Conservation (phyloP, 2,888 invertebrate genomes). For the Hoplodrina ambigua region DNA sequence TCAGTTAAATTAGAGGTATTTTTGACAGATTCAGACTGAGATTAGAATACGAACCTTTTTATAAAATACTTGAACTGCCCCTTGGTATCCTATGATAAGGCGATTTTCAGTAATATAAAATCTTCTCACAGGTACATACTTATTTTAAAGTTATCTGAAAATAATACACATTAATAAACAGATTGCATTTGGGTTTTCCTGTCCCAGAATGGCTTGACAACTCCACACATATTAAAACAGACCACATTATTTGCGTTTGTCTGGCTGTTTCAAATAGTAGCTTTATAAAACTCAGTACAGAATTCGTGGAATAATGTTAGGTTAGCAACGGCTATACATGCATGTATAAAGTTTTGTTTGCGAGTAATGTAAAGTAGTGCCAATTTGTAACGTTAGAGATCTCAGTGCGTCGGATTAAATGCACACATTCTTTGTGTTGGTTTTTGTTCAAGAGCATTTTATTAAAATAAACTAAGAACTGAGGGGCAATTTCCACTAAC, state of each 20-base stretch:
- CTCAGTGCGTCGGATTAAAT: constrained; percentile 11
- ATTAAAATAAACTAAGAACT: neutral
- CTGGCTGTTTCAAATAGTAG: neutral
- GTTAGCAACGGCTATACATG: constrained; percentile 25
- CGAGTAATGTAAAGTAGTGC: constrained; percentile 24
- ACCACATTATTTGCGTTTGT: neutral
- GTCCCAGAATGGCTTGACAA: neutral
- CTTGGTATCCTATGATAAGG: too few relatives aligned
- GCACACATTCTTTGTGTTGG: constrained; percentile 17
- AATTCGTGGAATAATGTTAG: constrained; percentile 11
- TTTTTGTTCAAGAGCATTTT: constrained; percentile 9
- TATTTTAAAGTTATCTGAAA: too few relatives aligned
- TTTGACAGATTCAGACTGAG: too few relatives aligned
- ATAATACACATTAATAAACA: neutral
- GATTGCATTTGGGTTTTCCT: constrained; percentile 10
- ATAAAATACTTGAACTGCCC: too few relatives aligned
- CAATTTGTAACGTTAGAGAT: constrained; percentile 29
- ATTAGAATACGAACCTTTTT: too few relatives aligned
- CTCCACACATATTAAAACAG: neutral
- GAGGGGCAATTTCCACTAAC: neutral
- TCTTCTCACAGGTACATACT: too few relatives aligned
- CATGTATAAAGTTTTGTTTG: constrained; percentile 14
- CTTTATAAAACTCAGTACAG: constrained; percentile 3
- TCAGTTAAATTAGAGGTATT: too few relatives aligned
- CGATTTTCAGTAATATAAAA: too few relatives aligned